Conservation (phyloP, 2,888 invertebrate species). For the Amiota mariae region DNA sequence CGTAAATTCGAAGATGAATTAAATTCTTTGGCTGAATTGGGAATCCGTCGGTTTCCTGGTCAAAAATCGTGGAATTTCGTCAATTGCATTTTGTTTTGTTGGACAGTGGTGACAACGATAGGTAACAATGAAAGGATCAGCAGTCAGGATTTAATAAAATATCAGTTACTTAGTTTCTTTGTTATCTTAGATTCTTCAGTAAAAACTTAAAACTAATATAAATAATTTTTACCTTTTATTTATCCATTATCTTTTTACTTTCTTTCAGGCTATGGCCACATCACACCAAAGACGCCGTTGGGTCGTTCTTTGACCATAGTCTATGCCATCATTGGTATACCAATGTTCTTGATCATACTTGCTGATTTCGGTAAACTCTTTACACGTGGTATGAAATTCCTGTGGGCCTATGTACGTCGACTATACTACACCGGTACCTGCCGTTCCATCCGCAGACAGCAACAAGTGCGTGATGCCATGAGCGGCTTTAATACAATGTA, state of each 20-base stretch:
- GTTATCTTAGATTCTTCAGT: too few relatives aligned
- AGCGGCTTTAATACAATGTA: slow-evolving; percentile 88
- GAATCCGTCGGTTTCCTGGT: slow-evolving; percentile 87
- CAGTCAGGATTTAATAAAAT: neutral
- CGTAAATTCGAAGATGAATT: slow-evolving; percentile 90
- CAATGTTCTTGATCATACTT: slow-evolving; percentile 92
- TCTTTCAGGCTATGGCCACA: slow-evolving; percentile 94
- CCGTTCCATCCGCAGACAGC: slow-evolving; percentile 83
- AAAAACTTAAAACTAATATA: neutral
- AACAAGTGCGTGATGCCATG: slow-evolving; percentile 86
- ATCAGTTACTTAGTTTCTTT: neutral
- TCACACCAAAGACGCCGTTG: slow-evolving; percentile 89
- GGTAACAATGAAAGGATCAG: slow-evolving; percentile 77
- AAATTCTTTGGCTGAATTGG: slow-evolving; percentile 87
- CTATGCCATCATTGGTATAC: slow-evolving; percentile 96
- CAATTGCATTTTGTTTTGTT: slow-evolving; percentile 88
- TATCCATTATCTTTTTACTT: neutral
- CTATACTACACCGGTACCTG: slow-evolving; percentile 91
- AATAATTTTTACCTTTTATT: neutral
- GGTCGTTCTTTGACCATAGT: slow-evolving; percentile 92
- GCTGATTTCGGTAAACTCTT: slow-evolving; percentile 96
- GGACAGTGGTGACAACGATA: slow-evolving; percentile 91
- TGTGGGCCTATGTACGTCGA: slow-evolving; percentile 89
- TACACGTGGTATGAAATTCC: slow-evolving; percentile 90
- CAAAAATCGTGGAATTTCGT: slow-evolving; percentile 90